Conservation (phyloP, 1,140 invertebrate species). For the Trypoxylus dichotomus region DNA sequence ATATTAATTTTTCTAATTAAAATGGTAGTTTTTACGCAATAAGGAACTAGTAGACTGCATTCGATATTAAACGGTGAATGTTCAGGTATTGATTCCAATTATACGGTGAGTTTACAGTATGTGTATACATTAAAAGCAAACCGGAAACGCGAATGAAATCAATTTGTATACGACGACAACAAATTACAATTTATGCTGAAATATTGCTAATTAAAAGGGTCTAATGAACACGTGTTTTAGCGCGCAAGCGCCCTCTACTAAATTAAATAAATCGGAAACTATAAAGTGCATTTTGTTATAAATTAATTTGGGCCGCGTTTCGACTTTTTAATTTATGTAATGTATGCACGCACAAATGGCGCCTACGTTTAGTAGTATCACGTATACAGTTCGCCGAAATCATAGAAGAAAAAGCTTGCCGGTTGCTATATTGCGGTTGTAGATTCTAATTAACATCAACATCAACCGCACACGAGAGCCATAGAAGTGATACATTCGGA, state of each 20-base stretch:
- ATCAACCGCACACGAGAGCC: neutral
- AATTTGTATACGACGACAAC: conserved; percentile 35
- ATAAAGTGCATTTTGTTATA: conserved; percentile 47
- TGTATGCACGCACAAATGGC: neutral
- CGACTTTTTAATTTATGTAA: conserved; percentile 13
- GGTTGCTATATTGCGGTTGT: neutral
- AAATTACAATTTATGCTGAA: conserved; percentile 47
- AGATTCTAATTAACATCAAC: neutral
- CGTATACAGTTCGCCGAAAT: neutral
- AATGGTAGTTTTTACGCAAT: too few relatives aligned
- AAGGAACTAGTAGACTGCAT: too few relatives aligned
- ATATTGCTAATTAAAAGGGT: conserved; percentile 49
- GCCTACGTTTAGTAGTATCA: neutral
- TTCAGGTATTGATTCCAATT: neutral
- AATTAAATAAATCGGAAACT: conserved; percentile 51
- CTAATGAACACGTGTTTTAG: conserved; percentile 46
- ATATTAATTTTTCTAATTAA: too few relatives aligned
- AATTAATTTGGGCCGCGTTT: conserved; percentile 30
- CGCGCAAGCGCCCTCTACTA: conserved; percentile 40
- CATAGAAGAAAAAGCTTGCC: neutral
- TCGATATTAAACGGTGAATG: neutral
- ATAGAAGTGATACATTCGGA: neutral
- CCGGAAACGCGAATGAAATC: conserved; percentile 13
- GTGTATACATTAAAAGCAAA: neutral
- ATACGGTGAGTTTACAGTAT: neutral